phyloP scores from a whole-genome alignment of 2,797 vertebrate species.

The Triplophysa yarkandensis region DNA sequence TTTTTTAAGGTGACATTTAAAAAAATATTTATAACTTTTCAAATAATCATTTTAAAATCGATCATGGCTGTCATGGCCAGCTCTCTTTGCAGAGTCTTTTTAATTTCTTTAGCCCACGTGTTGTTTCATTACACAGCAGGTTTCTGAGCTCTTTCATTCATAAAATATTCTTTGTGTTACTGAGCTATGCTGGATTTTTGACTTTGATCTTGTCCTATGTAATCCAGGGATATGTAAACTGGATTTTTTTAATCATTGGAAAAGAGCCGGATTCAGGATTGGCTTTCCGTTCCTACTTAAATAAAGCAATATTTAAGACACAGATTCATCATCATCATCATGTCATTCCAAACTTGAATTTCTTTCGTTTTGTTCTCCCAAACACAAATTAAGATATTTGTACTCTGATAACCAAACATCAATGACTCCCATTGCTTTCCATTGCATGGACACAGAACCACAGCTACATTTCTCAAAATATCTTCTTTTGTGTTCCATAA shows the following conservation, averaged over 20 bases:
- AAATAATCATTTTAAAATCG: too few species aligned
- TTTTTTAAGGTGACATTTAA: too few species aligned
- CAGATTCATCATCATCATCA: too few species aligned
- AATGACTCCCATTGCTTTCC: too few species aligned
- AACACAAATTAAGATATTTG: too few species aligned
- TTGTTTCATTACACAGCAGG: slow-evolving; percentile 4
- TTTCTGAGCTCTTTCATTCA: slow-evolving; percentile 32
- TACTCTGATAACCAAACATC: too few species aligned
- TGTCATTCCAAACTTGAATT: too few species aligned
- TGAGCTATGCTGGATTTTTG: slow-evolving; percentile 2
- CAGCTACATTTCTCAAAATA: too few species aligned
- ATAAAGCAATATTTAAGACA: not conserved
- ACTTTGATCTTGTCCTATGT: slow-evolving; percentile 20
- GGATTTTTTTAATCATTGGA: slow-evolving; percentile 29
- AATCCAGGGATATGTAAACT: slow-evolving; percentile 36
- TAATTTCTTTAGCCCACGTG: not conserved
- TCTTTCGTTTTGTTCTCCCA: too few species aligned
- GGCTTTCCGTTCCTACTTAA: not conserved
- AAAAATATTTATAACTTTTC: too few species aligned
- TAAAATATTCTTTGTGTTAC: slow-evolving; percentile 35
- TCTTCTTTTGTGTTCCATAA: too few species aligned
- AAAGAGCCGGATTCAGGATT: not conserved
- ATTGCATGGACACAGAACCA: too few species aligned
- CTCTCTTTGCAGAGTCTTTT: not conserved
- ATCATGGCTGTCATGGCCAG: not conserved